phyloP scores from a whole-genome alignment of 2,888 invertebrate genomes.

The Pogonocherus hispidulus region DNA sequence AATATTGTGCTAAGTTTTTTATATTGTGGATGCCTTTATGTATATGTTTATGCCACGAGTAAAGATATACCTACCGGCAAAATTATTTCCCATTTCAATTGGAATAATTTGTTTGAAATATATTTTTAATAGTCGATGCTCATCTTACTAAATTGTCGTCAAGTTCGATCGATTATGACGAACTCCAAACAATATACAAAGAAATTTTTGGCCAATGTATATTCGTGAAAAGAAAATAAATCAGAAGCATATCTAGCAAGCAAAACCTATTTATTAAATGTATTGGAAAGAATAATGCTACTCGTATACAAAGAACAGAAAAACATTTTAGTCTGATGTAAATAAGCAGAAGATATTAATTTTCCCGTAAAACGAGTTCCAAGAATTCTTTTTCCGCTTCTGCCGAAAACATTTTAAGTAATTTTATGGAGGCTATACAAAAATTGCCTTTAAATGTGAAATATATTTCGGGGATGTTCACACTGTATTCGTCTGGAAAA shows the following conservation, averaged over 20 bases:
- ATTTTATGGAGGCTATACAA: neutral
- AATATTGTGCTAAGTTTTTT: too few relatives aligned
- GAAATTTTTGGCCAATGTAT: neutral
- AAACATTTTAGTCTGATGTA: constrained; percentile 1
- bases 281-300: constrained; percentile 2
- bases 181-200: too few relatives aligned
- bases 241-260: neutral
- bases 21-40: too few relatives aligned
- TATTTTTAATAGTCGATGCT: too few relatives aligned
- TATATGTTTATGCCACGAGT: too few relatives aligned
- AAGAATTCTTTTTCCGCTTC: neutral
- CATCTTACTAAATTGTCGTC: too few relatives aligned
- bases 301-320: constrained; percentile 2
- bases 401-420: neutral
- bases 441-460: neutral
- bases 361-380: neutral
- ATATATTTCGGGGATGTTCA: neutral
- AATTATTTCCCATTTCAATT: too few relatives aligned
- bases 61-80: too few relatives aligned
- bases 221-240: neutral
- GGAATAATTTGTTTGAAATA: too few relatives aligned
- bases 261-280: constrained; percentile 2
- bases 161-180: too few relatives aligned
- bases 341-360: constrained; percentile 2
- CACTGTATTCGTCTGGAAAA: neutral